A percentile compares a stretch with the other conserved stretches of the same genome.
phyloP scores from a whole-genome alignment of 2,797 vertebrate species.

The Pseudochirops corinnae region DNA sequence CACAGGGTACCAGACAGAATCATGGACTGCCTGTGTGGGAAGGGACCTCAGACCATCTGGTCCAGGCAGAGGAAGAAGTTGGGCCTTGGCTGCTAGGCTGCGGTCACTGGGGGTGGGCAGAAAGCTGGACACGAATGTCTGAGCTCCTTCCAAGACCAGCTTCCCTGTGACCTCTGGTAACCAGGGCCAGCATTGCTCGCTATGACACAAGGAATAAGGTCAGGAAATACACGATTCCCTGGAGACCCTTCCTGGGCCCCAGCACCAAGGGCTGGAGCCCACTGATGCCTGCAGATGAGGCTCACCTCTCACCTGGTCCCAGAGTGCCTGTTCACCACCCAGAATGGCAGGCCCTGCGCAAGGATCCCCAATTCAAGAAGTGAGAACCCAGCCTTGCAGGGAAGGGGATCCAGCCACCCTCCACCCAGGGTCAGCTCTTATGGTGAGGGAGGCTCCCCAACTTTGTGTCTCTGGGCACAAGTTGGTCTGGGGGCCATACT shows the following conservation, averaged over 20 bases:
- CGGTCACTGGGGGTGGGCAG: background rate
- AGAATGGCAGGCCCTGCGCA: background rate
- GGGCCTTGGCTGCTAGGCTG: background rate
- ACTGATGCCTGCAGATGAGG: accelerated
- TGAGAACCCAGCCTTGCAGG: no score
- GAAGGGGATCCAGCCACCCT: no score
- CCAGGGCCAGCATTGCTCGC: no score
- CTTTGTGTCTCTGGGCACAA: background rate
- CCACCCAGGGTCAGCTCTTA: background rate
- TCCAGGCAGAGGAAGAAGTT: background rate
- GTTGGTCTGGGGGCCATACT: background rate
- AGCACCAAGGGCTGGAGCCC: background rate
- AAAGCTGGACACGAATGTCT: background rate
- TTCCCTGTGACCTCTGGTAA: no score
- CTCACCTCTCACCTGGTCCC: no score
- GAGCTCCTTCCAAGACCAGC: background rate
- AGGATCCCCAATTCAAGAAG: background rate
- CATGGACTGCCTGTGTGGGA: background rate
- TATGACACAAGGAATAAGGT: no score
- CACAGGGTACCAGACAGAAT: conserved; percentile 29
- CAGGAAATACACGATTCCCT: no score
- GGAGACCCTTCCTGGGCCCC: background rate
- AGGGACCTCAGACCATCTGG: no score
- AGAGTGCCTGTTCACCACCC: background rate
- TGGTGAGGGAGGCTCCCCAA: background rate